Evolutionary conservation across 2,113 vertebrate species (phyloP).

Genomic region (Microtus pennsylvanicus): DNA sequence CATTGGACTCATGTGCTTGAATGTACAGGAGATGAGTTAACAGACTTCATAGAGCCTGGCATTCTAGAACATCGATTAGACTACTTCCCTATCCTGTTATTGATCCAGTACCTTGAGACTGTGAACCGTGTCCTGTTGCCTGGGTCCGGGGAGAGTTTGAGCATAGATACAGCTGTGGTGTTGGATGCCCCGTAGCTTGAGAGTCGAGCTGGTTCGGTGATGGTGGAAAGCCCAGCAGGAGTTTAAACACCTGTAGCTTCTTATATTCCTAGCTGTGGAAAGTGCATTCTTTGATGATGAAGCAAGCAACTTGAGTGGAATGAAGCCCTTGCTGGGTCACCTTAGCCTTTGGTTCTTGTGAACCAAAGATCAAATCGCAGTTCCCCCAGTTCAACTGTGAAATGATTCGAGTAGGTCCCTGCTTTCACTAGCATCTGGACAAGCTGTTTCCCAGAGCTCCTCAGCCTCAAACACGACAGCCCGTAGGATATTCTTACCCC

Average conservation of each 20-base stretch:
- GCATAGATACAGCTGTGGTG: neutral
- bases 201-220: neutral
- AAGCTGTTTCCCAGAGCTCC: neutral
- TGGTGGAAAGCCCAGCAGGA: neutral
- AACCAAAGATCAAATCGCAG: neutral
- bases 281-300: neutral
- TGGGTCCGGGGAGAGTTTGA: neutral
- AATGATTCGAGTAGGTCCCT: neutral
- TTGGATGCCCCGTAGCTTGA: neutral
- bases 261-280: neutral
- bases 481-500: neutral
- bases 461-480: neutral
- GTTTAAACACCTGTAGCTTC: conserved; percentile 1
- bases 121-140: too few relatives aligned
- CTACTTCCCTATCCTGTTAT: conserved; percentile 5
- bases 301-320: neutral
- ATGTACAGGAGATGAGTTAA: neutral
- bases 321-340: neutral
- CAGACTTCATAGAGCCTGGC: neutral
- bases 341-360: neutral
- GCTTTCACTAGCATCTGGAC: neutral
- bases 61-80: neutral
- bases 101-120: neutral
- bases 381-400: neutral
- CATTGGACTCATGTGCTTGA: neutral